Evolutionary conservation across 1,140 invertebrate genomes (phyloP), one percentile per base, ranked within the genome.

Genomic region (Pectinophora gossypiella): DNA sequence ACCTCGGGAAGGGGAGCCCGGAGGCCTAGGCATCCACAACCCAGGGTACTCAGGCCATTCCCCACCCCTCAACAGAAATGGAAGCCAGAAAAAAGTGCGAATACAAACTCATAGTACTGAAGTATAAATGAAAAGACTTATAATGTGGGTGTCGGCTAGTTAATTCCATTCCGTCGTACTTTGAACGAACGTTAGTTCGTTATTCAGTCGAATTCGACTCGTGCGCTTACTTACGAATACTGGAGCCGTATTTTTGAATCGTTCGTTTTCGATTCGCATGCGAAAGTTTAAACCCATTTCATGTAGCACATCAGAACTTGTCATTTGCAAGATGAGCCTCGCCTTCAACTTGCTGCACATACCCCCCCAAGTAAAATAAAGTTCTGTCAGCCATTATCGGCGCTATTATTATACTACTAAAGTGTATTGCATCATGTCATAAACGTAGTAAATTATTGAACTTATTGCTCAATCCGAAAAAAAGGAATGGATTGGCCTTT

Each of bases 31-130:
- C n/a, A 95, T 95, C 23, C 94, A 95, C 56, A 96, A 96, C 87
- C 95, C 94, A 0, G 95, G 94, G 15, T 95, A 93, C 62, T 94
- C 93, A 1, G 91, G 93, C 0, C 92, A 93, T 51, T 95, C 94
- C 9, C 95, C 94, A 1, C 94, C 94, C 0, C 84, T 95, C 10
- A 91, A 93, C 18, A 89, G 95, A 35, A 95, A 95, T 62, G 94
- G 94, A 0, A 95, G 94, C 61, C 93, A 95, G 54, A 96, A 96
- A 71, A 95, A 96, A 89, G 95, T 96, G 10, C 90, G 95, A 18
- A 96, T 96, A 83, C 94, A 96, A 75, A 95, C 95, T 12, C 94
- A 95, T 64, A 95, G 94, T 59, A 96, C 95, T 1, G 95, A 95
- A 73, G 95, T 96, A 32, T 95, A 88, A 89, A 38, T 1, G 4